Percentiles rank a stretch among this genome's conserved stretches.
phyloP scores from a whole-genome alignment of 1,140 invertebrate genomes.

The Paraescarpia echinospica region DNA sequence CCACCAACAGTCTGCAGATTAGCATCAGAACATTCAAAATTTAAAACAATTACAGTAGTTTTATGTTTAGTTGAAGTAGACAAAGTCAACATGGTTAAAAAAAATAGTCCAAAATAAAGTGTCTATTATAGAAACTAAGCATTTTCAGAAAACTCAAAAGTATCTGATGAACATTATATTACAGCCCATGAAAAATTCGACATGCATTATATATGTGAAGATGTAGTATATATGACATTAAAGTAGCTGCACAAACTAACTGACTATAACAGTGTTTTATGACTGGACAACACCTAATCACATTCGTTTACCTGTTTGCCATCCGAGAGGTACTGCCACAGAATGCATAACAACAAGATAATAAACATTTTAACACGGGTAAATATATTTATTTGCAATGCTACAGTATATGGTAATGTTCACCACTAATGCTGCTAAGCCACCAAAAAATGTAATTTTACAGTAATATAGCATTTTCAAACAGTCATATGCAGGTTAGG shows the following conservation, averaged over 20 bases:
- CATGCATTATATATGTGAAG: not conserved
- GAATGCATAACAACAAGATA: not conserved
- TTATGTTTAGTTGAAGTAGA: not conserved
- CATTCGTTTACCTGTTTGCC: not conserved
- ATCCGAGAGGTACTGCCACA: not conserved
- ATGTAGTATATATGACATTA: not conserved
- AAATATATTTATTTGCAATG: not conserved
- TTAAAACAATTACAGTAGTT: not conserved
- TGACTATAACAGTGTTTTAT: not conserved
- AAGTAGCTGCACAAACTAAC: not conserved
- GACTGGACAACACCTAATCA: not conserved
- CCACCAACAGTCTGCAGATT: constrained; percentile 72
- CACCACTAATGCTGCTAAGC: not conserved
- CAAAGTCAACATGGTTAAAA: not conserved
- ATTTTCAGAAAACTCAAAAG: not conserved
- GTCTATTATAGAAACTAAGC: not conserved
- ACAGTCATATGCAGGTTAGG: not conserved
- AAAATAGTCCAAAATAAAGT: not conserved
- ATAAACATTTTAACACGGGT: not conserved
- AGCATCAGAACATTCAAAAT: not conserved
- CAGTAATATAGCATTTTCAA: not conserved
- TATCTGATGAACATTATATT: not conserved
- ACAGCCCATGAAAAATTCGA: too few relatives aligned
- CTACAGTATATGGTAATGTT: not conserved
- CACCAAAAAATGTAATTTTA: not conserved